Base-by-base conservation (phyloP, 2,888 invertebrate species). In the Phyllotreta cruciferae region DNA sequence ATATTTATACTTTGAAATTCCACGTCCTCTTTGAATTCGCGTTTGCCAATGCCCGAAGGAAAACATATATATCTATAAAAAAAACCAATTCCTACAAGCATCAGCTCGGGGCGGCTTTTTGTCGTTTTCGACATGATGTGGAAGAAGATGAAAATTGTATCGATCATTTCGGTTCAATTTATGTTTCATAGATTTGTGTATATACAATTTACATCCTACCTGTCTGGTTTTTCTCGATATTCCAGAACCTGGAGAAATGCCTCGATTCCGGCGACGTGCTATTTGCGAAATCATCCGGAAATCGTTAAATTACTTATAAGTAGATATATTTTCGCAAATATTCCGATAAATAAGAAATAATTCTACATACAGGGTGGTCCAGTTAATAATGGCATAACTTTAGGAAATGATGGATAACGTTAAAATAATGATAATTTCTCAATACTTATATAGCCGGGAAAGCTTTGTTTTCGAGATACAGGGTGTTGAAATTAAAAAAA, bases 121-220 rank as follows among this genome's bases (percentile, higher is more conserved):
- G 54, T 44, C 53, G 53, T 52, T 35, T 60, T 56, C 45, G 53
- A 42, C 53, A 11, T 50, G 50, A 50, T 41, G 57, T 14, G 6
- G 37, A 44, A 47, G 53, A 50, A 35, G 63, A 64, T 56, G 61
- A 64, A 61, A 57, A 61, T 52, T 61, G 47, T 61, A 64, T 64
- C 56, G 52, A 64, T 39, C 50, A 56, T 55, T 52, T 56, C 11
- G 24, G 37, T 56, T 50, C 60, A 56, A 56, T 60, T 52, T 61
- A 54, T 53, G 36, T 56, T 57, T 50, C 42, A 52, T 58, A 41
- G 58, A 52, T 52, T 42, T 60, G 52, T 42, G 42, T 44, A 52
- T 52, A 11, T 52, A 37, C 52, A 52, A 52, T 52, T 24, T 52
- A 37, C 52, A 52, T 52, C 14, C 35, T 52, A 60, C 52, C 58